Percentiles rank a stretch among this genome's conserved stretches.
These are phyloP conservation scores for Watersipora subatra DNA, from an alignment of 1,140 invertebrate species.

Conservation along the genomic window DNA sequence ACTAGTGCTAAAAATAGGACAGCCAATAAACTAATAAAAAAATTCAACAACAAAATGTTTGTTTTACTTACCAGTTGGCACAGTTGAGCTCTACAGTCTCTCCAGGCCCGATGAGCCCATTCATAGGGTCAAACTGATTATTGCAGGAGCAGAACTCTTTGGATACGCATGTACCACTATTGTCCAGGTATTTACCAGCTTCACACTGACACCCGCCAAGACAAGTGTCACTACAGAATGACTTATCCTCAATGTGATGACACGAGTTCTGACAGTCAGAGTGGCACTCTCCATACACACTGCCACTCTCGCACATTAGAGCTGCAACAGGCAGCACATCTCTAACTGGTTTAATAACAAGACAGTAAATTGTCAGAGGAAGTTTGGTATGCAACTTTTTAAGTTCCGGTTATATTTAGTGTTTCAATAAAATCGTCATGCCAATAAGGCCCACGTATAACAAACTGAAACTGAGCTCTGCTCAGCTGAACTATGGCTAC, in stretches of 20 bases:
- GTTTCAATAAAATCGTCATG: too few species aligned
- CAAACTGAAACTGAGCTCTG: too few species aligned
- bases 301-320: not conserved
- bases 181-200: conserved; percentile 11
- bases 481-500: too few species aligned
- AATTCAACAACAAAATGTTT: not conserved
- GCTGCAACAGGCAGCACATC: too few species aligned
- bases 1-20: not conserved
- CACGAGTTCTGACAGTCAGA: not conserved
- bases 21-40: not conserved
- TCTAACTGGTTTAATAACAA: too few species aligned
- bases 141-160: conserved; percentile 13
- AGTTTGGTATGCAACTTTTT: too few species aligned
- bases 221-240: conserved; percentile 9
- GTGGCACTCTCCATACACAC: not conserved
- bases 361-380: too few species aligned
- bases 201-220: conserved; percentile 15
- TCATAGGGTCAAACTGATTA: not conserved
- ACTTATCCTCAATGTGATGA: not conserved
- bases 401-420: too few species aligned
- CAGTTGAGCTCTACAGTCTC: not conserved
- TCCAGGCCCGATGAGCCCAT: not conserved
- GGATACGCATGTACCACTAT: conserved; percentile 12
- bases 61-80: not conserved
- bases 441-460: too few species aligned